Evolutionary conservation across 1,140 invertebrate genomes (phyloP).

Genomic region (Caenorhabditis brenneri): DNA sequence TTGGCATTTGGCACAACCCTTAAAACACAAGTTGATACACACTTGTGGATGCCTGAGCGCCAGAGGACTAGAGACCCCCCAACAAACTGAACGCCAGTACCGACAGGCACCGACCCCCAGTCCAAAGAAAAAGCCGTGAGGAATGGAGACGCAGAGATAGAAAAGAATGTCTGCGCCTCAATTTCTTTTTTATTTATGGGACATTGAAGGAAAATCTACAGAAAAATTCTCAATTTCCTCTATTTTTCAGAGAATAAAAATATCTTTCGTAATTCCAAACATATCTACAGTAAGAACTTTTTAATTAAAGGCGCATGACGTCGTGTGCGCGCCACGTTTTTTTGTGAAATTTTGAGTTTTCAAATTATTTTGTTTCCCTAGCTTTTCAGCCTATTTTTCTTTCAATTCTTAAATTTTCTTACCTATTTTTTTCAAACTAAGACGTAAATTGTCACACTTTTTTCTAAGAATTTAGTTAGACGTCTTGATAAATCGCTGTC

Average conservation of each 20-base stretch:
- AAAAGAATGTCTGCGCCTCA: neutral
- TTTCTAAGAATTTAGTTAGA: neutral
- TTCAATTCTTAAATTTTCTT: neutral
- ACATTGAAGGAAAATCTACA: neutral
- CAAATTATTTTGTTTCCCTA: too few relatives aligned
- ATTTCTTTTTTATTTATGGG: neutral
- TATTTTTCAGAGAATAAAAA: too few relatives aligned
- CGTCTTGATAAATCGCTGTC: neutral
- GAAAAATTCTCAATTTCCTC: neutral
- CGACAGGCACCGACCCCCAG: constrained; percentile 36
- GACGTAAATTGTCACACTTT: neutral
- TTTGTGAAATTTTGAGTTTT: too few relatives aligned
- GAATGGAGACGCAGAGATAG: neutral
- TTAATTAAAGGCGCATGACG: neutral
- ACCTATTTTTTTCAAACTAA: neutral
- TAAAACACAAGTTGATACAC: constrained; percentile 5
- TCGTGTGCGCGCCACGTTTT: too few relatives aligned
- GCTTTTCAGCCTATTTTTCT: too few relatives aligned
- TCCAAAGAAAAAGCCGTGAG: neutral
- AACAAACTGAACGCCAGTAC: constrained; percentile 33
- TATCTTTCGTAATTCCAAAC: neutral
- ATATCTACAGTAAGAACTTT: neutral
- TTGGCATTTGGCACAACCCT: neutral
- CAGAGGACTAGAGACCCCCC: neutral
- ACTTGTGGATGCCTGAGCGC: neutral